Conservation (phyloP, 2,113 vertebrate species). For the Colinus virginianus region DNA sequence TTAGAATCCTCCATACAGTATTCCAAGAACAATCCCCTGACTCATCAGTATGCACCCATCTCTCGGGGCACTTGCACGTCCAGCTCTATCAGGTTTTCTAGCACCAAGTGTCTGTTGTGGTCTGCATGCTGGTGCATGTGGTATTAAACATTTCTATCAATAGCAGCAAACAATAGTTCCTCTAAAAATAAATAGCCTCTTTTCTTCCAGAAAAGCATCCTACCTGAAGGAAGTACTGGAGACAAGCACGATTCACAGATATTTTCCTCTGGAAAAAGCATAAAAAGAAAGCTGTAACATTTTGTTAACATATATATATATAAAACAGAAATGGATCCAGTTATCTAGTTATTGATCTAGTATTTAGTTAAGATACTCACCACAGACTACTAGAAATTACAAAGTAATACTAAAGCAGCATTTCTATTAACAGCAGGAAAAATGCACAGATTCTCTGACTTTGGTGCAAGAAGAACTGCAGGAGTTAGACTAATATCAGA, state of each 20-base stretch:
- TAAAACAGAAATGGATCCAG: too few relatives aligned
- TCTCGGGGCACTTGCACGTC: background rate
- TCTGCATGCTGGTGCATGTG: rapidly evolving
- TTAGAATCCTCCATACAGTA: background rate
- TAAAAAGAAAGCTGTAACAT: background rate
- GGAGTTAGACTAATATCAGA: background rate
- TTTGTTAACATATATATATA: background rate
- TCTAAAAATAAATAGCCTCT: background rate
- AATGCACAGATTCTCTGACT: background rate
- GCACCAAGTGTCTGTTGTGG: background rate
- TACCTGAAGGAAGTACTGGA: slow-evolving; percentile 93
- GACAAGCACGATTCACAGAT: slow-evolving; percentile 94
- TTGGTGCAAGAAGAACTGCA: background rate
- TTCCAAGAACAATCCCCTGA: background rate
- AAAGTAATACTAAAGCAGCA: background rate
- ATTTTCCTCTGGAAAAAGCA: slow-evolving; percentile 88
- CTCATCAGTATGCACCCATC: background rate
- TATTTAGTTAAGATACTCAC: background rate
- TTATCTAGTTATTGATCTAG: too few relatives aligned
- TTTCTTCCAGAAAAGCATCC: background rate
- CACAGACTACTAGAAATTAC: background rate
- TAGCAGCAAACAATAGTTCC: background rate
- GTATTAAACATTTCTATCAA: background rate
- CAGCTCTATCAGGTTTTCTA: background rate
- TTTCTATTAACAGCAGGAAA: background rate